A percentile compares a stretch with the other conserved stretches of the same genome.
Evolutionary conservation across 2,888 invertebrate genomes (phyloP).

Genomic region (Oscheius sp.): DNA sequence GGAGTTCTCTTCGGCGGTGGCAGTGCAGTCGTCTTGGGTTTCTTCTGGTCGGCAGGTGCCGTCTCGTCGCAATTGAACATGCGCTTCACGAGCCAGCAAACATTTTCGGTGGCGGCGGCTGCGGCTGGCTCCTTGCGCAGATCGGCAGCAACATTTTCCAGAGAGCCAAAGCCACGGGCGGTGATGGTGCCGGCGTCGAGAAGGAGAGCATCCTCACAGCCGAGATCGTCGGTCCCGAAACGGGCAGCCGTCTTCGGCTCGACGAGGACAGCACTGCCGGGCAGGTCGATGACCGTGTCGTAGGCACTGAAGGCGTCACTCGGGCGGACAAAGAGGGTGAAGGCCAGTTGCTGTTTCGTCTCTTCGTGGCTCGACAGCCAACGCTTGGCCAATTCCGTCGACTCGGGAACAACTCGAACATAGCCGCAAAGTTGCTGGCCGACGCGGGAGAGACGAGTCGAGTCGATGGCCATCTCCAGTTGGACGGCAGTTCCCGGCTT

Average conservation of each 20-base stretch:
- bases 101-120: not conserved
- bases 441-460: not conserved
- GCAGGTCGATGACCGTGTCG: conserved; percentile 28
- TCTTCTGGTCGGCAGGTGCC: no score
- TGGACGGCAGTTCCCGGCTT: not conserved
- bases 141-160: conserved; percentile 7
- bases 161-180: conserved; percentile 10
- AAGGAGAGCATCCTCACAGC: conserved; percentile 6
- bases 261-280: conserved; percentile 1
- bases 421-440: conserved; percentile 27
- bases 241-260: not conserved
- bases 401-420: not conserved
- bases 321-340: not conserved
- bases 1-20: no score
- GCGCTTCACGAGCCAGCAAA: not conserved
- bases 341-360: conserved; percentile 9
- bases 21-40: no score
- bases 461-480: not conserved
- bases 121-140: conserved; percentile 5
- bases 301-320: conserved; percentile 9
- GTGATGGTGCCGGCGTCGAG: conserved; percentile 21
- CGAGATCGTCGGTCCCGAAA: not conserved
- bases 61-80: no score
- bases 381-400: not conserved
- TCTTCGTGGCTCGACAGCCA: conserved; percentile 1